phyloP scores from a whole-genome alignment of 2,113 vertebrate species.

The Pseudorasbora parva region DNA sequence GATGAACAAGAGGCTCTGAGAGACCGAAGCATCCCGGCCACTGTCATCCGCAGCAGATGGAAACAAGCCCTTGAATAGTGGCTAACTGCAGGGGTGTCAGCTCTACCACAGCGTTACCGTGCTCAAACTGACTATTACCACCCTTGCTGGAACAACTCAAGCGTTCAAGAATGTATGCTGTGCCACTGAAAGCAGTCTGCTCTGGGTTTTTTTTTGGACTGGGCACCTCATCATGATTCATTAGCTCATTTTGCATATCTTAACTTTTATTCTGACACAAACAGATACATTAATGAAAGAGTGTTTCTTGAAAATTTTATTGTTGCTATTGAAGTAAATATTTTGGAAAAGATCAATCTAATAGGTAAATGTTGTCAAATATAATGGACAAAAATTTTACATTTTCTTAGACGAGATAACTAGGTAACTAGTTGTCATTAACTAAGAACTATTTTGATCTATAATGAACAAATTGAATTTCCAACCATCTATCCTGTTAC shows the following conservation, averaged over 20 bases:
- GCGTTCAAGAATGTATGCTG: background rate
- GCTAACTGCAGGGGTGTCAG: constrained; percentile 66
- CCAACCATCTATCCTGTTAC: no score
- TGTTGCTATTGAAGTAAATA: no score
- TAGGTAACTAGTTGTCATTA: no score
- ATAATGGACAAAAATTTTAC: no score
- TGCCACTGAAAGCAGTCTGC: background rate
- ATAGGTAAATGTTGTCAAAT: no score
- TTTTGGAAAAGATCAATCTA: no score
- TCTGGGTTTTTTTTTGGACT: background rate
- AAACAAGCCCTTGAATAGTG: constrained; percentile 60
- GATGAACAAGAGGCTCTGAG: constrained; percentile 18
- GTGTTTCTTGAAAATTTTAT: no score
- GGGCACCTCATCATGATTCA: background rate
- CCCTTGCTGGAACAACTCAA: background rate
- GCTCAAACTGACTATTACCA: background rate
- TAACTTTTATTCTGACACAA: no score
- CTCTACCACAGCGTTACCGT: constrained; percentile 30
- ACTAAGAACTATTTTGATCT: no score
- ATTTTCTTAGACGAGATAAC: no score
- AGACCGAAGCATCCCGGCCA: background rate
- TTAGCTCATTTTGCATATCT: background rate
- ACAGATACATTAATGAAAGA: no score
- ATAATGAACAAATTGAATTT: no score
- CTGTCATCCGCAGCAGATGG: constrained; percentile 64